Evolutionary conservation across 1,140 invertebrate species (phyloP), one percentile per base, ranked within the genome.

Genomic region (Drosophila lacertosa): DNA sequence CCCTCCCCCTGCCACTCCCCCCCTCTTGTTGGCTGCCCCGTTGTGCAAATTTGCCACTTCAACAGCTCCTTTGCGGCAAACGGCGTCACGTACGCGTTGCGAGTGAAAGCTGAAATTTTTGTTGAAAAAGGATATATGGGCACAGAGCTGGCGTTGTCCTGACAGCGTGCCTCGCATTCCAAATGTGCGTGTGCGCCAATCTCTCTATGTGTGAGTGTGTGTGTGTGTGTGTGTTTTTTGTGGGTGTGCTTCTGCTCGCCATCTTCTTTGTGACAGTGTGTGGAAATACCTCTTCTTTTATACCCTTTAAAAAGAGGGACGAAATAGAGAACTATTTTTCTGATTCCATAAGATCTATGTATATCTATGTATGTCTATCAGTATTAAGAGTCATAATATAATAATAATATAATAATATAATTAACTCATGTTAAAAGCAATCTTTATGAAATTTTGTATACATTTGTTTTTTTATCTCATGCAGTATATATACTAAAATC

Each of bases 41-140:
- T 66, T 77, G 77, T 86, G 89, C 89, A 82, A 90, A 90, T 90
- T 90, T 90, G 89, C 89, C 89, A 90, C 89, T 90, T 90, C 89
- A 90, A 90, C 89, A 90, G 89, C 84, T 90, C 88, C 89, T 90
- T 89, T 81, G 79, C 67, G 88, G 82, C 73, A 71, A 83, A 75
- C 71, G 80, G 59, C 57, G 74, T 77, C 76, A 89, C 78, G 82
- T 90, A 76, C 84, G 73, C 84, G 66, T 65, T 66, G 73, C 83
- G 63, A 88, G 82, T 88, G 82, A 88, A 88, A 88, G 82, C 82
- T 88, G 71, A 88, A 88, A 82, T 77, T 88, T 84, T 62, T 40
- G 82, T 73, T 88, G 82, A 86, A 86, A 86, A 86, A 86, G 82
- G 82, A 86, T 82, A 86, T 86, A 86, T 88, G 77, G 70, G 82